Conservation (phyloP, 1,140 invertebrate species). For the Hestina assimilis region DNA sequence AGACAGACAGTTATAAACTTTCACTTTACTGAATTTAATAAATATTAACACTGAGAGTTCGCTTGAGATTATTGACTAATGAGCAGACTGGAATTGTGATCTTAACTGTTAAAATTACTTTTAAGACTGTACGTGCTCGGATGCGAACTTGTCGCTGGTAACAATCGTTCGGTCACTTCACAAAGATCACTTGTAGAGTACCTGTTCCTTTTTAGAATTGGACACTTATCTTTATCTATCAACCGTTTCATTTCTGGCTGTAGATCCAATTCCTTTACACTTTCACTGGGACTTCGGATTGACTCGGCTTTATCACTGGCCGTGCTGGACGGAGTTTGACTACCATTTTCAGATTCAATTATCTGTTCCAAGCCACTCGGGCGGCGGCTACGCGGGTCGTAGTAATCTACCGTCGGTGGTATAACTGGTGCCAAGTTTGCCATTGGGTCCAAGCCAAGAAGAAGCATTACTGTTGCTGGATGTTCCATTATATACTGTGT, state of each 20-base stretch:
- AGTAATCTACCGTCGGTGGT: conserved; percentile 56
- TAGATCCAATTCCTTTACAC: conserved; percentile 48
- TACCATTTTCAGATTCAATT: conserved; percentile 66
- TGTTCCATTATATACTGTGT: conserved; percentile 77
- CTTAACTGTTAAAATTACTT: conserved; percentile 66
- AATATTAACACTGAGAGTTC: conserved; percentile 30
- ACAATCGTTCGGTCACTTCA: conserved; percentile 65
- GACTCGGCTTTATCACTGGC: conserved; percentile 53
- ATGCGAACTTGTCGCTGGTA: conserved; percentile 56
- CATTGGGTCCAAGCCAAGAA: conserved; percentile 71
- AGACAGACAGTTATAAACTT: not conserved
- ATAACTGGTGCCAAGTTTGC: conserved; percentile 55
- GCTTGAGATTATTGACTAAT: conserved; percentile 45
- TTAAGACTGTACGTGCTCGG: conserved; percentile 73
- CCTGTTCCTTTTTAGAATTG: conserved; percentile 59
- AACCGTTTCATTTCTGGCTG: conserved; percentile 52
- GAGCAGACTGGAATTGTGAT: conserved; percentile 63
- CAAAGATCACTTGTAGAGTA: conserved; percentile 73
- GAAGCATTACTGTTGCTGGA: conserved; percentile 75
- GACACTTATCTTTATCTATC: conserved; percentile 46
- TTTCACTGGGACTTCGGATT: conserved; percentile 47
- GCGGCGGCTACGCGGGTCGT: conserved; percentile 50
- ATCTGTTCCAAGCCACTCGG: conserved; percentile 67
- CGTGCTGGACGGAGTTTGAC: conserved; percentile 63
- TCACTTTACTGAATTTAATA: conserved; percentile 1